These are phyloP conservation scores for Pituophis catenifer DNA, from an alignment of 2,113 vertebrate genomes.

Conservation along the genomic window DNA sequence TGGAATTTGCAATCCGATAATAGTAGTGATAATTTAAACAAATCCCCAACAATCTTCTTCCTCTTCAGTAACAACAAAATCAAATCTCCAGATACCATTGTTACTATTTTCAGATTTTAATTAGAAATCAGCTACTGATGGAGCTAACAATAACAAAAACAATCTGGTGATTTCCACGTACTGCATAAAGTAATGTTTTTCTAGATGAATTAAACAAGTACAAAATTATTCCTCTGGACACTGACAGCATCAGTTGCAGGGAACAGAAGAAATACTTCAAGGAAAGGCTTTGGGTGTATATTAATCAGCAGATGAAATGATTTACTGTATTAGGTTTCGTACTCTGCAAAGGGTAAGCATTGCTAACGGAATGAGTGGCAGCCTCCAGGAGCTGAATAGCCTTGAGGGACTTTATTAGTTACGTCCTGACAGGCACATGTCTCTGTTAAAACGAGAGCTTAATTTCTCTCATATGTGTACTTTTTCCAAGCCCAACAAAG, in stretches of 20 bases:
- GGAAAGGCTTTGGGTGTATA: constrained; percentile 59
- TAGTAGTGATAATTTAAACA: background rate
- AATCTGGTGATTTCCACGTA: constrained; percentile 37
- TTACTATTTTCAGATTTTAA: background rate
- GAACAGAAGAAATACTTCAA: constrained; percentile 63
- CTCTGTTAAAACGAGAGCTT: constrained; percentile 88
- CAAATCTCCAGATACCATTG: background rate
- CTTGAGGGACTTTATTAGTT: constrained; percentile 85
- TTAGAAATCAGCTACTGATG: background rate
- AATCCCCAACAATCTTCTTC: background rate
- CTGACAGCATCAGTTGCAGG: constrained; percentile 47
- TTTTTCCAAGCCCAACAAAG: constrained; percentile 85
- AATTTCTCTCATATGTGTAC: constrained; percentile 95
- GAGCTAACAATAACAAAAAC: background rate
- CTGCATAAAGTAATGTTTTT: constrained; percentile 24
- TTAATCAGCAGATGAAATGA: constrained; percentile 80
- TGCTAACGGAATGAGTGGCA: constrained; percentile 82
- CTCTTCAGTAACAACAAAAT: background rate
- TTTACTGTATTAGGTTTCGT: constrained; percentile 82
- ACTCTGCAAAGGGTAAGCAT: constrained; percentile 78
- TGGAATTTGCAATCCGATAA: background rate
- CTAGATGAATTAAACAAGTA: constrained; percentile 37
- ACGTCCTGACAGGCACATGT: constrained; percentile 93
- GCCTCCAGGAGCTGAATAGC: constrained; percentile 75
- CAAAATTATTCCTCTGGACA: constrained; percentile 24